Percentiles rank a stretch among this genome's conserved stretches.
phyloP scores from a whole-genome alignment of 2,888 invertebrate species.

The Rotaria socialis region DNA sequence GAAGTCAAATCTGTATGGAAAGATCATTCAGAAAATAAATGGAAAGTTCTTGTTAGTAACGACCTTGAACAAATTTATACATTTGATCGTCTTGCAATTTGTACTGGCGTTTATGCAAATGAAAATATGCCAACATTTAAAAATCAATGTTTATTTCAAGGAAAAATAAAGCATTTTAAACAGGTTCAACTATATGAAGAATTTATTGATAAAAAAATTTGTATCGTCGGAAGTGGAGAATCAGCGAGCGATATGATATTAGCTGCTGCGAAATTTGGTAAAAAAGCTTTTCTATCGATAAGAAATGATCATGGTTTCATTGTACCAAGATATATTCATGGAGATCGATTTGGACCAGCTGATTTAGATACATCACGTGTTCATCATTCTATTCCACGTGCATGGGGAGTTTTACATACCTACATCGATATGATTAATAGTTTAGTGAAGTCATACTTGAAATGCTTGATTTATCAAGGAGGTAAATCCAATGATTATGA shows the following conservation, averaged over 20 bases:
- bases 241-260: conserved; percentile 22
- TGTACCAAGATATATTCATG: conserved; percentile 8
- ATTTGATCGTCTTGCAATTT: conserved; percentile 18
- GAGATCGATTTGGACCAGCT: background rate
- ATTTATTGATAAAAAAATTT: background rate
- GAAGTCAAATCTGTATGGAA: conserved; percentile 11
- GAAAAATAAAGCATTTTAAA: background rate
- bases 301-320: conserved; percentile 20
- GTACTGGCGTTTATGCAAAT: background rate
- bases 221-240: conserved; percentile 14
- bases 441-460: background rate
- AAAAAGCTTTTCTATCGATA: conserved; percentile 2
- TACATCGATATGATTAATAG: background rate
- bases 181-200: background rate
- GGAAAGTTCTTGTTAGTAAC: background rate
- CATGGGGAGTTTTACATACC: background rate
- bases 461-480: background rate
- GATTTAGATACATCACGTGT: conserved; percentile 16
- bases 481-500: background rate
- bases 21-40: background rate
- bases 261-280: background rate
- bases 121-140: background rate
- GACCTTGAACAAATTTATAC: background rate
- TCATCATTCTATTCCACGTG: conserved; percentile 21
- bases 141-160: conserved; percentile 22